Evolutionary conservation across 2,797 vertebrate species (phyloP).

Genomic region (Dermochelys coriacea): DNA sequence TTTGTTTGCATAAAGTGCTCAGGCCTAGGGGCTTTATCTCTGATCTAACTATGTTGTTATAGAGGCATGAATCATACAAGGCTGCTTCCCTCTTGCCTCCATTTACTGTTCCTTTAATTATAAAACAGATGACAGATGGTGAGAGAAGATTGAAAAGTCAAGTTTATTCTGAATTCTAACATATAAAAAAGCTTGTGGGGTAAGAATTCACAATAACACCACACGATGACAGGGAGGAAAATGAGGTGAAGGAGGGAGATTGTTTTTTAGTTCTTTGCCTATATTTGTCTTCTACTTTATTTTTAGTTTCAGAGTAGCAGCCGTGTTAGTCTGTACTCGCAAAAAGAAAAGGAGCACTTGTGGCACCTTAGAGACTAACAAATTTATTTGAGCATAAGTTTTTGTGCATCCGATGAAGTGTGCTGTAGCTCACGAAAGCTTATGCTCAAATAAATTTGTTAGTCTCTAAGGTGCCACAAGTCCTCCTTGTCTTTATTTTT

Average conservation of each 20-base stretch:
- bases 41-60: slow-evolving; percentile 17
- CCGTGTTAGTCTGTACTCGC: too few species aligned
- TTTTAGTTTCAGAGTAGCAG: too few species aligned
- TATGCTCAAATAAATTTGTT: too few species aligned
- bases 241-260: slow-evolving; percentile 65
- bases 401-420: too few species aligned
- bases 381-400: too few species aligned
- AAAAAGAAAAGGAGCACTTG: too few species aligned
- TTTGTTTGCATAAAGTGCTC: slow-evolving; percentile 24
- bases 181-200: slow-evolving; percentile 31
- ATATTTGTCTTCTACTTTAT: slow-evolving; percentile 53
- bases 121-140: slow-evolving; percentile 66
- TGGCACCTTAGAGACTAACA: too few species aligned
- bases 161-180: slow-evolving; percentile 61
- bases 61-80: slow-evolving; percentile 47
- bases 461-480: too few species aligned
- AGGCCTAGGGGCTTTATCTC: slow-evolving; percentile 35
- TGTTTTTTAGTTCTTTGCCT: slow-evolving; percentile 64
- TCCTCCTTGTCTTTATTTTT: slow-evolving; percentile 75
- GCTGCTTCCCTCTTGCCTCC: slow-evolving; percentile 49
- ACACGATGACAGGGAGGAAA: slow-evolving; percentile 49
- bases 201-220: not conserved
- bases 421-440: too few species aligned
- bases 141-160: slow-evolving; percentile 60
- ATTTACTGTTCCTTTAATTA: slow-evolving; percentile 55